Evolutionary conservation across 2,113 vertebrate species (phyloP), one percentile per base, ranked within the genome.

Genomic region (Ceyx cyanopectus): DNA sequence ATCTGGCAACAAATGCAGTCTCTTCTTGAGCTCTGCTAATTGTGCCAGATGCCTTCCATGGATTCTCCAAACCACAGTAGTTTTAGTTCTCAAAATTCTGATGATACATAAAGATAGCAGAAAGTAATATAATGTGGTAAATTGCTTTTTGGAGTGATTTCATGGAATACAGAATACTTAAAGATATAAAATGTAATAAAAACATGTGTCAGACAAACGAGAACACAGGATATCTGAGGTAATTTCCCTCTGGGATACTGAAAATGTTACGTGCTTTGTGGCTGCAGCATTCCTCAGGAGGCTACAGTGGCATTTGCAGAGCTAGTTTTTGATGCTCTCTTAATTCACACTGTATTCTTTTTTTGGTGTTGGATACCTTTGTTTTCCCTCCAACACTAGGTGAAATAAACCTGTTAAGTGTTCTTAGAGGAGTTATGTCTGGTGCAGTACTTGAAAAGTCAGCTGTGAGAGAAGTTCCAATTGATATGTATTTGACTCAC

Each of bases 101-200:
- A 85, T 94, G 92, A 78, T 90, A 80, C 30, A 22, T 73, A 81
- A 95, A 96, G 96, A 95, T 95, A 94, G 87, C 57, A 87, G 85
- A 96, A 95, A 94, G 84, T 67, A 92, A 92, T 87, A 89, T 89
- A 77, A 91, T 74, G 87, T 81, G 48, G 79, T 85, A 91, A 95
- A 89, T 95, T 96, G 87, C 87, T 93, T 95, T 95, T 92, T 96
- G 95, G 94, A 95, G 61, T 13, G 34, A 85, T 94, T 96, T 95
- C 57, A 90, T 53, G 87, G 65, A 91, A 74, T 74, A 89, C 76
- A 85, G 84, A 94, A 74, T 70, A 83, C 63, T 91, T 95, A 24
- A 77, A 92, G 72, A 90, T 87, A 92, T 70, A 95, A 87, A 93
- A 87, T 83, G 56, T 78, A 96, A 92, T 86, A 90, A 85, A 96